Evolutionary conservation across 1,140 invertebrate species (phyloP).

Genomic region (Neodiprion lecontei): DNA sequence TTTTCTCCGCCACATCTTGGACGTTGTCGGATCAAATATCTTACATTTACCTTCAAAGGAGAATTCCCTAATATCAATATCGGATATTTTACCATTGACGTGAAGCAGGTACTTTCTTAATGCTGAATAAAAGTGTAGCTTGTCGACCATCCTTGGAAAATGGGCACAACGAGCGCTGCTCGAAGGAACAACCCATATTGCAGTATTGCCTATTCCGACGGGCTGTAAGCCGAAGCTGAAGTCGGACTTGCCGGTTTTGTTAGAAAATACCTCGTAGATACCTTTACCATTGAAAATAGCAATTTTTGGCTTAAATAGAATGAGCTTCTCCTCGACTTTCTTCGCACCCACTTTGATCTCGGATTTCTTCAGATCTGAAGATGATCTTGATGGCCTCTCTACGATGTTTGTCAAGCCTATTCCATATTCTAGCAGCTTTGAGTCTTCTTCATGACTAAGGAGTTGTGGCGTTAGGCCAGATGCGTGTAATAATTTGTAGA

Average conservation of each 20-base stretch:
- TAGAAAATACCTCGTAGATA: conserved; percentile 54
- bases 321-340: conserved; percentile 47
- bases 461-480: conserved; percentile 45
- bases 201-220: conserved; percentile 43
- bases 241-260: conserved; percentile 34
- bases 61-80: conserved; percentile 47
- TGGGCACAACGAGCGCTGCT: conserved; percentile 58
- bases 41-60: conserved; percentile 50
- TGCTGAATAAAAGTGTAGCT: conserved; percentile 54
- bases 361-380: conserved; percentile 48
- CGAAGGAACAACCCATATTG: conserved; percentile 57
- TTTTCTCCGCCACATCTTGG: conserved; percentile 55
- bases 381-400: conserved; percentile 52
- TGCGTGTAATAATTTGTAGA: conserved; percentile 54
- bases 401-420: conserved; percentile 60
- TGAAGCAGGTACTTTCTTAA: conserved; percentile 52
- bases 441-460: conserved; percentile 51
- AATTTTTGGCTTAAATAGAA: conserved; percentile 51
- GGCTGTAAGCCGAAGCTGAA: conserved; percentile 55
- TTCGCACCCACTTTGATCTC: conserved; percentile 53
- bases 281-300: conserved; percentile 59
- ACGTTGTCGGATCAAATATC: conserved; percentile 44
- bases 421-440: conserved; percentile 44
- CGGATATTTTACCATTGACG: conserved; percentile 47
- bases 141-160: conserved; percentile 56